Evolutionary conservation across 2,113 vertebrate genomes (phyloP).

Genomic region (Nannobrachium achirus): DNA sequence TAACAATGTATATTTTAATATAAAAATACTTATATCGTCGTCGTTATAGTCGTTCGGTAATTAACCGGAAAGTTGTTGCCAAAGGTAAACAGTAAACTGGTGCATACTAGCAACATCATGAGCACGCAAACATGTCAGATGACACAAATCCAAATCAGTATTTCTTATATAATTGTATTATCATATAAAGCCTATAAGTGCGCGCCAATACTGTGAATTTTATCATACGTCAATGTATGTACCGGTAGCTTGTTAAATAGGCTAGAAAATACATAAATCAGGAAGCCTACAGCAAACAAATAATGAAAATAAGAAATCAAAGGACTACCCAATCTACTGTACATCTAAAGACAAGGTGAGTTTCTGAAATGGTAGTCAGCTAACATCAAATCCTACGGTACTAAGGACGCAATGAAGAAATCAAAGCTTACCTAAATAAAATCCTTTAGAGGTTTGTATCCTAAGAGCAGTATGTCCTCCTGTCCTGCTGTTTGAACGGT

Average conservation of each 20-base stretch:
- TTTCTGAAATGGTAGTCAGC: not conserved
- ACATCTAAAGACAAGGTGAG: too few relatives aligned
- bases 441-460: slow-evolving; percentile 3
- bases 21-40: not conserved
- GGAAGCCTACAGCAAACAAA: too few relatives aligned
- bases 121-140: not conserved
- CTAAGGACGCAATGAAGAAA: slow-evolving; percentile 21
- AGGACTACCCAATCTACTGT: too few relatives aligned
- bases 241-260: too few relatives aligned
- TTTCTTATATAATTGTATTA: too few relatives aligned
- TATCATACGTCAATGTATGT: too few relatives aligned
- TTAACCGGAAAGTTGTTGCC: slow-evolving; percentile 1
- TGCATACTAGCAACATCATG: not conserved
- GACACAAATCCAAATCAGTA: not conserved
- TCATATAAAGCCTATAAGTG: too few relatives aligned
- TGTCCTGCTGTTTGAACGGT: too few relatives aligned
- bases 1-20: not conserved
- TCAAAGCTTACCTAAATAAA: slow-evolving; percentile 57
- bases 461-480: too few relatives aligned
- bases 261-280: too few relatives aligned
- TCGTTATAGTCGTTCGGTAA: not conserved
- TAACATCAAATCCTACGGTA: not conserved
- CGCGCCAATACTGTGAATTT: too few relatives aligned
- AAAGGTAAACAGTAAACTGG: slow-evolving; percentile 14
- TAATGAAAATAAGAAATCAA: too few relatives aligned